These are phyloP conservation scores for Phortica variegata DNA, from an alignment of 1,140 invertebrate genomes.

Conservation along the genomic window DNA sequence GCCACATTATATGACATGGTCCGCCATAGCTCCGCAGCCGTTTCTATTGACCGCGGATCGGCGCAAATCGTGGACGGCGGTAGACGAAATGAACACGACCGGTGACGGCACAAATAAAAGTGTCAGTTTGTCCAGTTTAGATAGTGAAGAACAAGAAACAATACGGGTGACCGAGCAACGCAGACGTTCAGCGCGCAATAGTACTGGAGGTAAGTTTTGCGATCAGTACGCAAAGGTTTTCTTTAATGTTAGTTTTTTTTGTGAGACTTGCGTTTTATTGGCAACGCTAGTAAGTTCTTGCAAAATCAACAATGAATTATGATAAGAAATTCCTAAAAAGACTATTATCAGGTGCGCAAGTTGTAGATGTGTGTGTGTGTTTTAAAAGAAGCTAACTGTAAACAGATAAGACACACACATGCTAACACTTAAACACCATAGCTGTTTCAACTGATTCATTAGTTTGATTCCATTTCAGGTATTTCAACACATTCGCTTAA, in stretches of 20 bases:
- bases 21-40: conserved; percentile 37
- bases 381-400: too few relatives aligned
- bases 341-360: conserved; percentile 24
- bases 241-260: conserved; percentile 7
- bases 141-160: conserved; percentile 62
- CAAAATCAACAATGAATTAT: conserved; percentile 2
- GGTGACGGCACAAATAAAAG: conserved; percentile 54
- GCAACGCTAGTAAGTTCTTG: conserved; percentile 11
- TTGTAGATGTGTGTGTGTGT: too few relatives aligned
- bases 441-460: background rate
- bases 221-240: background rate
- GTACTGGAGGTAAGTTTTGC: conserved; percentile 58
- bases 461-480: conserved; percentile 39
- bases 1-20: conserved; percentile 39
- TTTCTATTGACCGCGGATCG: conserved; percentile 61
- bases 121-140: conserved; percentile 61
- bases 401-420: conserved; percentile 16
- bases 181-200: conserved; percentile 58
- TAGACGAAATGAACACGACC: conserved; percentile 63
- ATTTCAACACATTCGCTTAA: conserved; percentile 82
- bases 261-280: conserved; percentile 5
- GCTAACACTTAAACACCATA: conserved; percentile 6
- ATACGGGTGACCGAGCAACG: conserved; percentile 54
- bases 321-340: conserved; percentile 46
- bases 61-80: conserved; percentile 78